phyloP scores from a whole-genome alignment of 2,797 vertebrate species.

The Oreortyx pictus region DNA sequence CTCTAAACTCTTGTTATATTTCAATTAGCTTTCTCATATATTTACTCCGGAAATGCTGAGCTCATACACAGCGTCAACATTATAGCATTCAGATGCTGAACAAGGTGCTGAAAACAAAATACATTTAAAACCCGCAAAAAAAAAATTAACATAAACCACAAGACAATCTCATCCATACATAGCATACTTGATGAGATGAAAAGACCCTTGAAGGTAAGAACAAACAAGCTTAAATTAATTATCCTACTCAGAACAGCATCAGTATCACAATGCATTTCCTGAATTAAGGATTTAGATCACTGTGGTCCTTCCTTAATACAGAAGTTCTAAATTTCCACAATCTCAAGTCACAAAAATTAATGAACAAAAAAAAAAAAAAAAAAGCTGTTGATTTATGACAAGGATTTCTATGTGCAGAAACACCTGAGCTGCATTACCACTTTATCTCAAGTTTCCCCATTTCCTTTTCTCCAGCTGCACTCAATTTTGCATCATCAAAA shows the following conservation, averaged over 20 bases:
- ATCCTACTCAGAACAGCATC: neutral
- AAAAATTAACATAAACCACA: neutral
- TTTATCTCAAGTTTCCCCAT: neutral
- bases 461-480: conserved; percentile 35
- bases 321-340: neutral
- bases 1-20: neutral
- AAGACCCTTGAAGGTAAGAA: neutral
- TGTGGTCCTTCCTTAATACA: neutral
- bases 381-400: conserved; percentile 7
- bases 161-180: neutral
- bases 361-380: neutral
- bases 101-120: neutral
- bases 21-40: neutral
- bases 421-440: neutral
- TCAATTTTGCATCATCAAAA: conserved; percentile 7
- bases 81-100: neutral
- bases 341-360: neutral
- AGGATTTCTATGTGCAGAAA: neutral
- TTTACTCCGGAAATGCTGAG: neutral
- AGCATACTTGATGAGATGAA: neutral
- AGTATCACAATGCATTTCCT: neutral
- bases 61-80: neutral
- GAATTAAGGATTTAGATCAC: neutral
- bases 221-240: neutral
- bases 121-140: neutral